Conservation (phyloP, 1,140 invertebrate species). For the Drosophila serrata region DNA sequence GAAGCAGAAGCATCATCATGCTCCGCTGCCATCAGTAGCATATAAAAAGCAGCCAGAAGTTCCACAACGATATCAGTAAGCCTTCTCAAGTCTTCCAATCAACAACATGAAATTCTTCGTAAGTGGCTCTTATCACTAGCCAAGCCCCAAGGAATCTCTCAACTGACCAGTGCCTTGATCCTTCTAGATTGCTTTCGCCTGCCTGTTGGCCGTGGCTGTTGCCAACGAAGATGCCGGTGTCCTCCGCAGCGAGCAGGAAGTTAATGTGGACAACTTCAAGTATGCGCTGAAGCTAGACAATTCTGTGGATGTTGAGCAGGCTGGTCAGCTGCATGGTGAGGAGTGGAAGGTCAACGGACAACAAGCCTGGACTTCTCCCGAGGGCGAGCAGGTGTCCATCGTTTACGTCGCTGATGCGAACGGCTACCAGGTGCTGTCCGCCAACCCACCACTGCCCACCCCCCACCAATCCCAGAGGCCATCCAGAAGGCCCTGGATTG, state of each 20-base stretch:
- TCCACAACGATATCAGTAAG: conserved; percentile 59
- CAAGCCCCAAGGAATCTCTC: background rate
- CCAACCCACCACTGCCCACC: conserved; percentile 88
- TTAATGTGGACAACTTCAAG: conserved; percentile 52
- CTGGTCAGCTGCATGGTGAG: conserved; percentile 89
- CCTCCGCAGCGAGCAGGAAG: conserved; percentile 36
- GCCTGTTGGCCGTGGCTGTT: conserved; percentile 63
- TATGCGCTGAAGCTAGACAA: conserved; percentile 90
- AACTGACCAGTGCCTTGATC: conserved; percentile 5
- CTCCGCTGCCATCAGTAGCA: conserved; percentile 14
- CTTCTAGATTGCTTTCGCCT: conserved; percentile 64
- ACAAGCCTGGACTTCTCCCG: conserved; percentile 91
- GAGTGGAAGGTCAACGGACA: conserved; percentile 90
- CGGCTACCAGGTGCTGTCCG: conserved; percentile 89
- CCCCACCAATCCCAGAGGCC: conserved; percentile 88
- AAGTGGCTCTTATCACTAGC: conserved; percentile 39
- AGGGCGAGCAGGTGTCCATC: conserved; percentile 85
- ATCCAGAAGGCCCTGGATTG: conserved; percentile 87
- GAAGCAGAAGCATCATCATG: background rate
- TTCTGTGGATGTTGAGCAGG: conserved; percentile 91
- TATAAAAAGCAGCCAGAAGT: conserved; percentile 57
- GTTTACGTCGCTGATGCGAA: conserved; percentile 87
- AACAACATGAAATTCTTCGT: conserved; percentile 81
- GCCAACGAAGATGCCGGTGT: conserved; percentile 67
- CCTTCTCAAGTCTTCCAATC: conserved; percentile 61